These are phyloP conservation scores for Lagria hirta DNA, from an alignment of 2,888 invertebrate genomes.

Conservation along the genomic window DNA sequence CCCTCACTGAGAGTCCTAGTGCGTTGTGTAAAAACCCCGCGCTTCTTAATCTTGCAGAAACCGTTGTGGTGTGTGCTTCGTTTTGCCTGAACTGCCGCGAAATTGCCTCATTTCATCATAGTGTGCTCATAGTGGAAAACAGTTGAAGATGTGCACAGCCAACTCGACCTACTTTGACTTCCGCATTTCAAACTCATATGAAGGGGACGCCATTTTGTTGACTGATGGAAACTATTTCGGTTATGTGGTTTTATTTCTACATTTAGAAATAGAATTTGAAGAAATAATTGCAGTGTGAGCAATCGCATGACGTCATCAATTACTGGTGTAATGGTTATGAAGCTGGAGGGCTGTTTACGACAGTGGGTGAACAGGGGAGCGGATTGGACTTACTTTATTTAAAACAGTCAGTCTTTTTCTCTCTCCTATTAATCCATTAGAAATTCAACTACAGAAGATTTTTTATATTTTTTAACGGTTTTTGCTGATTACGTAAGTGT, in stretches of 20 bases:
- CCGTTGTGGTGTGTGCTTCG: constrained; percentile 55
- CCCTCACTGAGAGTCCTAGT: constrained; percentile 34
- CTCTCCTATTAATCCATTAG: constrained; percentile 49
- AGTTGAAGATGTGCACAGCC: neutral
- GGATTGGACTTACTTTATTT: constrained; percentile 47
- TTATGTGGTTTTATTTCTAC: constrained; percentile 15
- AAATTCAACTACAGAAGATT: constrained; percentile 16
- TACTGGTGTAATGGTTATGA: constrained; percentile 16
- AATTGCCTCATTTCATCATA: constrained; percentile 9
- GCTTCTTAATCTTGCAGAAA: constrained; percentile 50
- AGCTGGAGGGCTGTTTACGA: constrained; percentile 13
- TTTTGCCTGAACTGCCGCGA: constrained; percentile 42
- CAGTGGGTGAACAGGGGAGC: constrained; percentile 48
- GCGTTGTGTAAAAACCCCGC: constrained; percentile 34
- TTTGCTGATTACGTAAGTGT: constrained; percentile 11
- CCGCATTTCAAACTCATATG: constrained; percentile 55
- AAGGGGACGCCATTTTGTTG: constrained; percentile 52
- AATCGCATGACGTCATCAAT: constrained; percentile 21
- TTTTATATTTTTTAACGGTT: constrained; percentile 3
- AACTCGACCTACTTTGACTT: constrained; percentile 57
- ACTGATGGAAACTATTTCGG: constrained; percentile 14
- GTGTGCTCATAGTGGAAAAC: constrained; percentile 4
- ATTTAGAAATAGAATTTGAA: constrained; percentile 5
- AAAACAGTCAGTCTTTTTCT: constrained; percentile 50
- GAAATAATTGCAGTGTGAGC: constrained; percentile 13